These are phyloP conservation scores for Drosophila sp. DNA, from an alignment of 1,140 invertebrate genomes.

Conservation along the genomic window DNA sequence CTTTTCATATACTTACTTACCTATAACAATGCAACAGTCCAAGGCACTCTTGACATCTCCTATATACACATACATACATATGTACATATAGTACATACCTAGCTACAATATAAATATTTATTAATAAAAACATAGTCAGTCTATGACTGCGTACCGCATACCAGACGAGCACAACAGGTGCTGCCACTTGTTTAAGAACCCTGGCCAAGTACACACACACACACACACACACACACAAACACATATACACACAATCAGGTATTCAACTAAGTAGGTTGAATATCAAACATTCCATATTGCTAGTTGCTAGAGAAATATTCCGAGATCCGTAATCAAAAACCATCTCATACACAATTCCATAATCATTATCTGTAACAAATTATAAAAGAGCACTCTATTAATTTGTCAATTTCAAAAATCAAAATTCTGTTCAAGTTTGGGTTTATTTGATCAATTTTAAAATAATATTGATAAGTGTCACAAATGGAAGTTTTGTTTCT, in stretches of 20 bases:
- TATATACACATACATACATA: background rate
- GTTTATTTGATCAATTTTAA: too few relatives aligned
- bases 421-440: too few relatives aligned
- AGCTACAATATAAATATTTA: constrained; percentile 10
- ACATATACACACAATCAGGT: background rate
- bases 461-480: too few relatives aligned
- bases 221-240: background rate
- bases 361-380: too few relatives aligned
- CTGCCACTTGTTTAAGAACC: constrained; percentile 9
- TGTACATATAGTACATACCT: background rate
- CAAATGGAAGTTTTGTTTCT: too few relatives aligned
- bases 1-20: background rate
- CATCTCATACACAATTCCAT: background rate
- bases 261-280: constrained; percentile 10
- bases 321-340: background rate
- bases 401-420: too few relatives aligned
- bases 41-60: constrained; percentile 3
- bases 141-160: constrained; percentile 10
- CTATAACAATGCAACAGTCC: constrained; percentile 11
- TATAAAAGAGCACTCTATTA: too few relatives aligned
- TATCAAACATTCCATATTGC: constrained; percentile 1
- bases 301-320: background rate
- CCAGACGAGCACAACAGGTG: constrained; percentile 9
- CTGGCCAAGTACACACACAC: background rate
- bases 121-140: constrained; percentile 16